Evolutionary conservation across 1,140 invertebrate species (phyloP).

Genomic region (Drosophila neocordata): DNA sequence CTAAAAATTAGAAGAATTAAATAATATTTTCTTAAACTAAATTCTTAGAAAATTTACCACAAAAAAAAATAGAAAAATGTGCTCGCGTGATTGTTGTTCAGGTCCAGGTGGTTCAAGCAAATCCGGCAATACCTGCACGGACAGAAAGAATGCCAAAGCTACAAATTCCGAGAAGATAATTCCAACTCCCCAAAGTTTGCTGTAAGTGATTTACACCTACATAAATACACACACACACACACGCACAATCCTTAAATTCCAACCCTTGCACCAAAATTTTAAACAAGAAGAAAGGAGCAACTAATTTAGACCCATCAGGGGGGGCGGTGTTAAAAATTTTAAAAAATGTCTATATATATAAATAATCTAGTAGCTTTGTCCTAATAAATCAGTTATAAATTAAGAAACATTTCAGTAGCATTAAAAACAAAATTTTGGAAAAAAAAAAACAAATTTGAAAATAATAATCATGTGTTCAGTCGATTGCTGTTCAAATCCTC

Average conservation of each 20-base stretch:
- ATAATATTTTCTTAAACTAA: neutral
- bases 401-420: neutral
- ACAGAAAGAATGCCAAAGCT: constrained; percentile 30
- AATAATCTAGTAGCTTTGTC: no score
- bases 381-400: no score
- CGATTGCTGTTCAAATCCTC: constrained; percentile 48
- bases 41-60: neutral
- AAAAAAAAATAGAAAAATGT: constrained; percentile 38
- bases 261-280: no score
- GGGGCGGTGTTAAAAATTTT: no score
- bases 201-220: constrained; percentile 47
- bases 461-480: constrained; percentile 28
- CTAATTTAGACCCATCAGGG: no score
- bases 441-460: no score
- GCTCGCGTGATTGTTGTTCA: constrained; percentile 64
- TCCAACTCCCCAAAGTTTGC: constrained; percentile 64
- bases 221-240: neutral
- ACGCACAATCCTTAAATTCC: no score
- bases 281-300: no score
- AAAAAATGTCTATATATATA: no score
- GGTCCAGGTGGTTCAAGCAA: constrained; percentile 28
- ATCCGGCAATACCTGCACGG: constrained; percentile 43
- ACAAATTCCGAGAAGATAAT: constrained; percentile 31
- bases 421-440: neutral
- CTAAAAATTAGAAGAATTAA: constrained; percentile 22